Base-by-base conservation (phyloP, 2,888 invertebrate genomes). In the Spatulosminthurus flaviceps region DNA sequence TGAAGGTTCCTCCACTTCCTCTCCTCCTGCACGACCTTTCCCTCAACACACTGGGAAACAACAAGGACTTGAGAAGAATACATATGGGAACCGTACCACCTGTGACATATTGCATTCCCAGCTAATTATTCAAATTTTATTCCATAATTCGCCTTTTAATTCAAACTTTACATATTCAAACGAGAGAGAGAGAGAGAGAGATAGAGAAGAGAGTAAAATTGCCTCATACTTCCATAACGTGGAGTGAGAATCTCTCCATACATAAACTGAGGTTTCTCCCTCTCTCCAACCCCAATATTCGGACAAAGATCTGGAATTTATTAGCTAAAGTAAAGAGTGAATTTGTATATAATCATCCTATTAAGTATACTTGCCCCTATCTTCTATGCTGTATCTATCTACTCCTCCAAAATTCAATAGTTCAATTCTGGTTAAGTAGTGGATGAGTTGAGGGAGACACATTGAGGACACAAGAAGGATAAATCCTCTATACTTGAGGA, bases 61-160 rank as follows among this genome's bases (percentile, higher is more conserved):
- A 51, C 51, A 51, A 61, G 29, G 75, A 34, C 1, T 41, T 9
- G 51, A 73, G 42, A n/a, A n/a, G n/a, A 61, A n/a, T 74, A 60
- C 13, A 72, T 70, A 69, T 83, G 83, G 79, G 83, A 83, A 82
- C 77, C 64, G n/a, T 34, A 69, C 74, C 83, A 83, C 81, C 83
- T 83, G 83, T 81, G 81, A 83, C 82, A 83, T 81, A 82, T 80
- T 81, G 78, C 76, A 80, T 80, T 78, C 78, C 79, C 76, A 75
- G 79, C 78, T 80, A 83, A 83, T 81, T 81, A 82, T 82, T 82
- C 80, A 83, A 83, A 82, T 81, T 75, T 72, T 81, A 83, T 82
- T 81, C 82, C 82, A 82, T 80, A 82, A 83, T 80, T 81, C 66
- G 60, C 74, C 74, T 61, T 61, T 74, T 74, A 74, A 74, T 74